A percentile compares a stretch with the other conserved stretches of the same genome.
phyloP scores from a whole-genome alignment of 1,140 invertebrate species.

The Potamilus streckersoni region DNA sequence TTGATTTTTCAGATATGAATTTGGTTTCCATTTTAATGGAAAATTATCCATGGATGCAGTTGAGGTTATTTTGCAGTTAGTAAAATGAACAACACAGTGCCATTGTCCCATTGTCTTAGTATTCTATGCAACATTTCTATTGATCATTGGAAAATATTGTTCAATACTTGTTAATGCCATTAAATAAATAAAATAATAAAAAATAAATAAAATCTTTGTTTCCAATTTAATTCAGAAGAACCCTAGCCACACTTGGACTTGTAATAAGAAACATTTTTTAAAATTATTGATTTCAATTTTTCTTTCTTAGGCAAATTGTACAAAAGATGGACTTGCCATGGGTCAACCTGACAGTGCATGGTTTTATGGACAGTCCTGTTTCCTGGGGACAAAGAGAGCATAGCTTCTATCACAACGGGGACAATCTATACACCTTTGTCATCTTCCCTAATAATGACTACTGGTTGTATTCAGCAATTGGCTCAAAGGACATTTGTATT shows the following conservation, averaged over 20 bases:
- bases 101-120: background rate
- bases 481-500: slow-evolving; percentile 23
- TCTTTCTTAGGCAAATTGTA: slow-evolving; percentile 25
- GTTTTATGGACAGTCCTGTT: slow-evolving; percentile 54
- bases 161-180: background rate
- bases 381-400: slow-evolving; percentile 49
- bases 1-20: too few species aligned
- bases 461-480: slow-evolving; percentile 50
- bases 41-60: too few species aligned
- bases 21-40: too few species aligned
- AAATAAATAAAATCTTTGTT: background rate
- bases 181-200: too few species aligned
- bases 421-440: slow-evolving; percentile 54
- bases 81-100: background rate
- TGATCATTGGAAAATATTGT: background rate
- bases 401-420: slow-evolving; percentile 49
- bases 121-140: background rate
- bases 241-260: background rate
- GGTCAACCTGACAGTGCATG: slow-evolving; percentile 54
- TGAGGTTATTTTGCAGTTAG: too few species aligned
- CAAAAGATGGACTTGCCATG: slow-evolving; percentile 31
- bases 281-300: background rate
- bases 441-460: slow-evolving; percentile 48
- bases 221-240: background rate
- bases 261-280: background rate